phyloP scores from a whole-genome alignment of 2,113 vertebrate species.

The Chrysemys picta region DNA sequence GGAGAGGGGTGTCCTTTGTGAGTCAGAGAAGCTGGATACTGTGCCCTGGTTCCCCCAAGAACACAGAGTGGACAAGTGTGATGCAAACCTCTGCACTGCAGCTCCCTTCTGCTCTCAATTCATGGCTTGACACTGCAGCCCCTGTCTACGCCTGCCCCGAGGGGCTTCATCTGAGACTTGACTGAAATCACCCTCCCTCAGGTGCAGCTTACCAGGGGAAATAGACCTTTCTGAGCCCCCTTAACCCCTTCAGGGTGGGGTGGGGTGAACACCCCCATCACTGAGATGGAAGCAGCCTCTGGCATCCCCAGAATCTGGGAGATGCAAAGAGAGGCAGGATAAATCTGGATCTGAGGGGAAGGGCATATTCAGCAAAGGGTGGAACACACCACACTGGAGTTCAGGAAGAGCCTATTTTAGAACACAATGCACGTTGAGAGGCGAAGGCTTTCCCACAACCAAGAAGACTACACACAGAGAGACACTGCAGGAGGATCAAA shows the following conservation, averaged over 20 bases:
- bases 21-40: no score
- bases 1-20: no score
- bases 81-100: no score
- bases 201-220: no score
- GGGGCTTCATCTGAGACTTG: no score
- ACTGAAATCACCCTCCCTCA: no score
- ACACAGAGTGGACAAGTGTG: no score
- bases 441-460: rapidly evolving
- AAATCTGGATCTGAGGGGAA: background rate
- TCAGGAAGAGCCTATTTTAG: background rate
- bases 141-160: no score
- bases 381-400: background rate
- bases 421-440: background rate
- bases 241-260: rapidly evolving
- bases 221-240: background rate
- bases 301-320: background rate
- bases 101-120: no score
- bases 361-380: rapidly evolving
- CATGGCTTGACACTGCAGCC: no score
- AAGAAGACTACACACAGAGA: background rate
- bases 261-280: no score
- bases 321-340: background rate
- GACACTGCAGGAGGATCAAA: background rate
- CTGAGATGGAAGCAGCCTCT: rapidly evolving
- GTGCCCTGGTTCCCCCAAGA: no score